These are phyloP conservation scores for Electrona antarctica DNA, from an alignment of 2,113 vertebrate species.

Conservation along the genomic window DNA sequence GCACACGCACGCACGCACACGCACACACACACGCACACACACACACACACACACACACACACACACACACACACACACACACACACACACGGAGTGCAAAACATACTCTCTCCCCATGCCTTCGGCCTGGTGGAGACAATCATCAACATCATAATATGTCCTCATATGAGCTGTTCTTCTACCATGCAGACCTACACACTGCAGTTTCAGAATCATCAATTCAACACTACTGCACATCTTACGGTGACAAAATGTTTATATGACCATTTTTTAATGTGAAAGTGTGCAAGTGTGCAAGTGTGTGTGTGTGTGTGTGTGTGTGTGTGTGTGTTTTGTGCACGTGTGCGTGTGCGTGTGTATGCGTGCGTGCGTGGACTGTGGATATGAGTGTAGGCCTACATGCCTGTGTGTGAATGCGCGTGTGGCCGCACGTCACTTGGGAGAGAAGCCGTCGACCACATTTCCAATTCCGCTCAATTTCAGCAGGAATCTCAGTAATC, in stretches of 20 bases:
- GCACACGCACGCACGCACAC: too few relatives aligned
- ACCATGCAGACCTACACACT: neutral
- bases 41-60: too few relatives aligned
- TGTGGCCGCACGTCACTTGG: neutral
- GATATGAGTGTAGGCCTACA: neutral
- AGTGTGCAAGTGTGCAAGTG: constrained; percentile 6
- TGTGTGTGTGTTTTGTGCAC: constrained; percentile 44
- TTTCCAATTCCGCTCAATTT: constrained; percentile 78
- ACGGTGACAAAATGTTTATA: constrained; percentile 45
- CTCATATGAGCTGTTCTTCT: too few relatives aligned
- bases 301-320: neutral
- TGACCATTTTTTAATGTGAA: neutral
- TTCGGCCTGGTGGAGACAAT: too few relatives aligned
- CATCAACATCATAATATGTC: too few relatives aligned
- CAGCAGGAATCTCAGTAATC: constrained; percentile 77
- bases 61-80: too few relatives aligned
- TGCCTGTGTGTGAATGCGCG: neutral
- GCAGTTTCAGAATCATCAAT: constrained; percentile 6
- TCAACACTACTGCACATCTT: constrained; percentile 28
- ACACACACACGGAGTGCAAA: too few relatives aligned
- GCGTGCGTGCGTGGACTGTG: neutral
- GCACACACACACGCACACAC: too few relatives aligned
- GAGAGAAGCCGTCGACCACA: constrained; percentile 56
- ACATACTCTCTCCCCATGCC: too few relatives aligned
- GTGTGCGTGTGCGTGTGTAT: constrained; percentile 29